Evolutionary conservation across 2,888 invertebrate genomes (phyloP).

Genomic region (Ichneumon xanthorius): DNA sequence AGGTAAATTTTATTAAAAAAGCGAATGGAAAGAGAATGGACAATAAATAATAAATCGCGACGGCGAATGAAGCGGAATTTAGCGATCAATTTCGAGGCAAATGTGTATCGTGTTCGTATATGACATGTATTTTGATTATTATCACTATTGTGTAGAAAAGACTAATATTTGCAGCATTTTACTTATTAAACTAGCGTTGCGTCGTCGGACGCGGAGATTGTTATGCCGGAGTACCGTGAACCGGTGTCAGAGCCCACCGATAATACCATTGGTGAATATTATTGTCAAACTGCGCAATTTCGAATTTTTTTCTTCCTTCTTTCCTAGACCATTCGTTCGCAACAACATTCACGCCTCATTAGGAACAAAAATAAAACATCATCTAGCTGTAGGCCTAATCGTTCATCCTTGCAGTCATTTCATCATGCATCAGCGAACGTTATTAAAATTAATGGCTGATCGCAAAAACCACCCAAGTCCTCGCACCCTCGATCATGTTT

Average conservation of each 20-base stretch:
- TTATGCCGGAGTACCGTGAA: slow-evolving; percentile 74
- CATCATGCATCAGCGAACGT: slow-evolving; percentile 24
- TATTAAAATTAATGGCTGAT: slow-evolving; percentile 29
- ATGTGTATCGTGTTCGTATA: not conserved
- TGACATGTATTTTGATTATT: not conserved
- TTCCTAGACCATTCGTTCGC: slow-evolving; percentile 14
- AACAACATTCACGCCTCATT: slow-evolving; percentile 58
- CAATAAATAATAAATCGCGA: not conserved
- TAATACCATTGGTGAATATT: slow-evolving; percentile 73
- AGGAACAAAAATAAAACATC: slow-evolving; percentile 43
- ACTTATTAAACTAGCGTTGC: slow-evolving; percentile 60
- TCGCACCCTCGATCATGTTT: slow-evolving; percentile 25
- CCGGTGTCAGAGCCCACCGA: slow-evolving; percentile 72
- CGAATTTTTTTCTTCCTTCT: slow-evolving; percentile 3
- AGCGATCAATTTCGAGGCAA: not conserved
- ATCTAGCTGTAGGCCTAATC: slow-evolving; percentile 27
- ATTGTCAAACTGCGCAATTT: slow-evolving; percentile 11
- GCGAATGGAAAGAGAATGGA: not conserved
- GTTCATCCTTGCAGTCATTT: slow-evolving; percentile 25
- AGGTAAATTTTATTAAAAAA: not conserved
- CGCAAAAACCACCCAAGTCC: slow-evolving; percentile 41
- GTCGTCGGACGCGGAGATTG: slow-evolving; percentile 66
- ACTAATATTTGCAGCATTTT: slow-evolving; percentile 70
- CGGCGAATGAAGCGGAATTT: not conserved
- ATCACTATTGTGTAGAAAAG: slow-evolving; percentile 60